Percentiles rank a stretch among this genome's conserved stretches.
These are phyloP conservation scores for Coregonus sp. DNA, from an alignment of 2,797 vertebrate species.

Conservation along the genomic window DNA sequence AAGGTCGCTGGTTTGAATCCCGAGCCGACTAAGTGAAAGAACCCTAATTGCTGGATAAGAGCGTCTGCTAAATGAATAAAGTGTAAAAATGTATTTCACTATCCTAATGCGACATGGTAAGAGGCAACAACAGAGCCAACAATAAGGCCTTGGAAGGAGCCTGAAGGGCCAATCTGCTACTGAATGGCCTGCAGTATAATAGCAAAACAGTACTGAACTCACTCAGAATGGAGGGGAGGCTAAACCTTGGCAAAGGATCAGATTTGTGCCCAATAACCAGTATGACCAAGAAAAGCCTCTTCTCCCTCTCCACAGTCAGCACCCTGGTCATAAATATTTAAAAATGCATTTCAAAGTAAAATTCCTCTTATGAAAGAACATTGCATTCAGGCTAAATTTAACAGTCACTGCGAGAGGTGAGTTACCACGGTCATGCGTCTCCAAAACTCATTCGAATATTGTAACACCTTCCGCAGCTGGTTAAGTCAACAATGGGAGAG, in stretches of 20 bases:
- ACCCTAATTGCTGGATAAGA: no score
- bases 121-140: slow-evolving; percentile 39
- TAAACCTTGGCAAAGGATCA: not conserved
- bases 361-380: slow-evolving; percentile 59
- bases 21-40: no score
- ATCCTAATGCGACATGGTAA: slow-evolving; percentile 33
- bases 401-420: slow-evolving; percentile 30
- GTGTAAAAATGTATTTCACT: not conserved
- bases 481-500: not conserved
- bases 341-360: slow-evolving; percentile 59
- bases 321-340: slow-evolving; percentile 63
- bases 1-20: no score
- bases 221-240: not conserved
- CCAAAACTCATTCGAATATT: slow-evolving; percentile 46
- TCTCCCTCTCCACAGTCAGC: not conserved
- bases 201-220: not conserved
- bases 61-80: no score
- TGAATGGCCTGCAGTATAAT: slow-evolving; percentile 16
- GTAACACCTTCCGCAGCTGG: slow-evolving; percentile 10
- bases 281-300: slow-evolving; percentile 12
- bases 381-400: slow-evolving; percentile 64
- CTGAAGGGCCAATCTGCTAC: slow-evolving; percentile 56
- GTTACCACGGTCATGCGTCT: slow-evolving; percentile 34
- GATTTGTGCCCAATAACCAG: slow-evolving; percentile 5
- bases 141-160: slow-evolving; percentile 49